Percentiles rank a stretch among this genome's conserved stretches.
Evolutionary conservation across 2,888 invertebrate species (phyloP).

Genomic region (Diaperis boleti): DNA sequence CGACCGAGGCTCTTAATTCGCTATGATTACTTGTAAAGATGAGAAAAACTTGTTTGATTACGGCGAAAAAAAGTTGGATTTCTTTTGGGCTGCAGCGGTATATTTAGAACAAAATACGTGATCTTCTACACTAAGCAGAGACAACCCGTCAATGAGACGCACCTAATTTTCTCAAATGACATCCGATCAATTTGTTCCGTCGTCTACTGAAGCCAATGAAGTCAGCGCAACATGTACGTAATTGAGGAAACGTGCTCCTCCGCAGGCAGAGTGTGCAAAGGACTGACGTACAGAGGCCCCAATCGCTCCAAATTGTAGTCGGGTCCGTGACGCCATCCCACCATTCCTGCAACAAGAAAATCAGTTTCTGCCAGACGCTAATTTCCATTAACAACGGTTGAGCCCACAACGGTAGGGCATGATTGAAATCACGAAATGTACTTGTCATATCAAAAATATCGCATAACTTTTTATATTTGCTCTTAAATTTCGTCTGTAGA

Average conservation of each 20-base stretch:
- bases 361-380: neutral
- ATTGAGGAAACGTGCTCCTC: conserved; percentile 54
- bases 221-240: neutral
- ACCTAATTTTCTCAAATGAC: too few species aligned
- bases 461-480: too few species aligned
- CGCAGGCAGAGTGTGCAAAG: conserved; percentile 63
- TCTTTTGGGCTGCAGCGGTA: too few species aligned
- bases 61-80: neutral
- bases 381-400: neutral
- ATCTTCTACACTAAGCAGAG: too few species aligned
- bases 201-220: neutral
- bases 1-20: neutral
- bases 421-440: too few species aligned
- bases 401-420: too few species aligned
- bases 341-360: conserved; percentile 58
- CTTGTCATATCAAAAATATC: too few species aligned
- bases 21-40: neutral
- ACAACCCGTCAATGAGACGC: too few species aligned
- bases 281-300: conserved; percentile 66
- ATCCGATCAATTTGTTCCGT: neutral
- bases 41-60: conserved; percentile 2
- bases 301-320: conserved; percentile 65
- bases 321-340: conserved; percentile 66
- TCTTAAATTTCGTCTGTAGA: too few species aligned
- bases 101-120: too few species aligned